phyloP scores from a whole-genome alignment of 2,797 vertebrate genomes.

The Monodelphis domestica region DNA sequence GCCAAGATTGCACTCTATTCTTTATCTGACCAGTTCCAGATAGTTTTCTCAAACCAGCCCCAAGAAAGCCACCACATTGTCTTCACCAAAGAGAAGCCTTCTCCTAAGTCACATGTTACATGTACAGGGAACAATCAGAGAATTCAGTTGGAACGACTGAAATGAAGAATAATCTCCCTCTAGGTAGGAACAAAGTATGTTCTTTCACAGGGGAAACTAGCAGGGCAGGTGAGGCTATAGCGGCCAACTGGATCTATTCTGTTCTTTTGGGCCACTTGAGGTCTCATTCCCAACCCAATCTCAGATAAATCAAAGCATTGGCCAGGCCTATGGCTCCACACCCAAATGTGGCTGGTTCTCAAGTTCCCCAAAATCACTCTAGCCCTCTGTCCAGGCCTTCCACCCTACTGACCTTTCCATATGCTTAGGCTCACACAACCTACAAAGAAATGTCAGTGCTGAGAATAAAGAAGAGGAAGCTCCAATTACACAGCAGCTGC shows the following conservation, averaged over 20 bases:
- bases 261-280: background rate
- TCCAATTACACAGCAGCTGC: constrained; percentile 91
- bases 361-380: background rate
- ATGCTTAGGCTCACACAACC: constrained; percentile 47
- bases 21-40: background rate
- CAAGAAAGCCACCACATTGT: background rate
- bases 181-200: background rate
- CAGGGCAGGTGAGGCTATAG: background rate
- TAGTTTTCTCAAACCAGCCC: background rate
- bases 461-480: constrained; percentile 89
- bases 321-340: background rate
- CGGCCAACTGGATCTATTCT: background rate
- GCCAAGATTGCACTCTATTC: background rate
- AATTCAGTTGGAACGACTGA: background rate
- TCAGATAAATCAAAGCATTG: background rate
- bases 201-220: background rate
- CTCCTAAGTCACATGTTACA: background rate
- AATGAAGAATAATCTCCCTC: background rate
- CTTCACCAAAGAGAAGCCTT: background rate
- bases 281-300: background rate
- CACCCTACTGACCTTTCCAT: background rate
- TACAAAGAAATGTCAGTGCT: constrained; percentile 89
- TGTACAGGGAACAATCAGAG: background rate
- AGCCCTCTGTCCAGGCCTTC: background rate
- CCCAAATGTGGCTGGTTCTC: background rate